A percentile compares a stretch with the other conserved stretches of the same genome.
Evolutionary conservation across 2,888 invertebrate species (phyloP).

Genomic region (Lasioglossum vierecki): DNA sequence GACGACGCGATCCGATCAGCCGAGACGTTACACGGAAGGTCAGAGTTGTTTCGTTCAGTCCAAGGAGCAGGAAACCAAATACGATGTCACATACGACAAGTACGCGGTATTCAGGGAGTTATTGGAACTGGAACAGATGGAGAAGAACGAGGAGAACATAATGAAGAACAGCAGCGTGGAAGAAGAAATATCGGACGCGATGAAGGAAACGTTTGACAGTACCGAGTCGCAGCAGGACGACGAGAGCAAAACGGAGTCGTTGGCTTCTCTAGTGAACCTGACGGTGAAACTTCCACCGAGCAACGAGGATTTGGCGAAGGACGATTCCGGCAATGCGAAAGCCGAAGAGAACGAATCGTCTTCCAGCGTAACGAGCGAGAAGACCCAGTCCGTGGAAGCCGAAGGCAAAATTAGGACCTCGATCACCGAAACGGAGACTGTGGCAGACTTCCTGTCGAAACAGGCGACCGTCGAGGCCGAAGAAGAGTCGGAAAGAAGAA

Average conservation of each 20-base stretch:
- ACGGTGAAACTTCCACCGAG: slow-evolving; percentile 75
- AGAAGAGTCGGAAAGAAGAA: slow-evolving; percentile 60
- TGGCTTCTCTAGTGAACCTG: slow-evolving; percentile 72
- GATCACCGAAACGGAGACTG: slow-evolving; percentile 4
- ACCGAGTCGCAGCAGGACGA: slow-evolving; percentile 64
- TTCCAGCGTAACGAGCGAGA: slow-evolving; percentile 44
- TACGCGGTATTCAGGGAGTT: slow-evolving; percentile 95
- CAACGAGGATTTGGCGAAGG: slow-evolving; percentile 59
- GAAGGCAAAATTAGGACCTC: slow-evolving; percentile 30
- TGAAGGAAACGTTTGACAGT: slow-evolving; percentile 74
- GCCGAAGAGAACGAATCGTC: slow-evolving; percentile 49
- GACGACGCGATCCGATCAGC: slow-evolving; percentile 43
- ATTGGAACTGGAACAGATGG: slow-evolving; percentile 88
- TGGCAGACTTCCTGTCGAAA: slow-evolving; percentile 9
- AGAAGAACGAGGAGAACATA: slow-evolving; percentile 77
- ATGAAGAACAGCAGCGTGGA: slow-evolving; percentile 50
- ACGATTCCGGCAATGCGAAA: slow-evolving; percentile 27
- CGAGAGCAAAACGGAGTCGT: slow-evolving; percentile 74
- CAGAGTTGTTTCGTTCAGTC: slow-evolving; percentile 87
- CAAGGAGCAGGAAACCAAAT: slow-evolving; percentile 85
- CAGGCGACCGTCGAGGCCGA: slow-evolving; percentile 51
- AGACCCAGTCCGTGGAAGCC: slow-evolving; percentile 13
- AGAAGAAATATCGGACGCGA: slow-evolving; percentile 77
- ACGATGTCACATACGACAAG: slow-evolving; percentile 89
- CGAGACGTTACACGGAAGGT: slow-evolving; percentile 62